Base-by-base conservation (phyloP, 2,113 vertebrate genomes). In the Engraulis encrasicolus region DNA sequence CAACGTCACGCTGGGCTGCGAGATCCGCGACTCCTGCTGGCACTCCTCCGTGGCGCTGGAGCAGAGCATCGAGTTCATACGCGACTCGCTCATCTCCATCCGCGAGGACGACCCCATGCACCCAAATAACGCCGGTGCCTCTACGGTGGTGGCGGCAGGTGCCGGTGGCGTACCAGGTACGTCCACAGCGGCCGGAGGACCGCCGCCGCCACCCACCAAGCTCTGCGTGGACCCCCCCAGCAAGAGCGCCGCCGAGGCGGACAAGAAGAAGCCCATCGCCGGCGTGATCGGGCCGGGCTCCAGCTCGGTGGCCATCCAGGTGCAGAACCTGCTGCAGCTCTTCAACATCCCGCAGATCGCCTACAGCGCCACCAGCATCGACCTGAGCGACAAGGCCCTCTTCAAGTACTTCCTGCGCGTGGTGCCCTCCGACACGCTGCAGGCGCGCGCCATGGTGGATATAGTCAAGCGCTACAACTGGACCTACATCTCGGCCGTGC, bases 301-400 rank as follows among this genome's bases (percentile, higher is more conserved):
- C 89, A 99, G 98, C 92, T 99, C 98, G 0, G 98, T 99, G 52
- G 98, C 98, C 71, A 99, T 99, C 66, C 98, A 99, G 94, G 98
- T 99, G 82, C 98, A 99, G 92, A 99, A 99, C 82, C 94, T 99
- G 0, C 95, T 99, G 1, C 98, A 99, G 93, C 96, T 99, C 74
- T 99, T 99, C 20, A 98, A 99, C 94, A 99, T 99, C 88, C 98
- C 98, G 0, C 98, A 99, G 93, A 99, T 99, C 9, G 98, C 97
- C 7, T 99, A 99, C 91, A 99, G 98, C 0, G 98, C 98, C 86
- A 99, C 98, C 34, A 99, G 98, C 91, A 99, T 97, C 81, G 98
- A 99, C 91, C 92, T 99, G 86, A 99, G 98, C 31, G 98, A 99
- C 93, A 99, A 99, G 94, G 98, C 97, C 0, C 94, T 99, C 66